These are phyloP conservation scores for Stenotaenia linearis DNA, from an alignment of 2,888 invertebrate species.

Conservation along the genomic window DNA sequence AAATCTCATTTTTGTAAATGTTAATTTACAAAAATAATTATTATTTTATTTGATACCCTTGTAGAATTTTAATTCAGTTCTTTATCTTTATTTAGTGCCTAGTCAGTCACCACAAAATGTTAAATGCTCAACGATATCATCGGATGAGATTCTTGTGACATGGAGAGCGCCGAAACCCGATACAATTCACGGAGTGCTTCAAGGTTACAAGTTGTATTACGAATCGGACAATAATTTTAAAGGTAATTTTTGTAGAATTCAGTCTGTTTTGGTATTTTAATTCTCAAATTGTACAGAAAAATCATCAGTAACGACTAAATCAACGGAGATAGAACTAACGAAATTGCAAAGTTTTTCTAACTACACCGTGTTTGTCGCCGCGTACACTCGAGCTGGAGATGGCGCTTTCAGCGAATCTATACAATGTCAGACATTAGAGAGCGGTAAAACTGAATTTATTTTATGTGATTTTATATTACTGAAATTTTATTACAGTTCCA, in stretches of 20 bases:
- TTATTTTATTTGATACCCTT: neutral
- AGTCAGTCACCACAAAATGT: slow-evolving; percentile 49
- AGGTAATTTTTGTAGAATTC: slow-evolving; percentile 34
- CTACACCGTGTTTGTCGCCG: neutral
- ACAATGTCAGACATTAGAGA: neutral
- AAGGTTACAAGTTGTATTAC: slow-evolving; percentile 71
- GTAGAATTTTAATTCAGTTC: neutral
- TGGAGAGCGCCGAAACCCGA: slow-evolving; percentile 49
- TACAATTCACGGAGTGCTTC: slow-evolving; percentile 50
- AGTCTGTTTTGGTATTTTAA: neutral
- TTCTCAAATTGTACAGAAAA: neutral
- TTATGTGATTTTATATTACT: too few species aligned
- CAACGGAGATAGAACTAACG: neutral
- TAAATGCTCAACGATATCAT: slow-evolving; percentile 46
- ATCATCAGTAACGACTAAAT: neutral
- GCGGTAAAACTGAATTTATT: neutral
- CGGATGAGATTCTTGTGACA: slow-evolving; percentile 47
- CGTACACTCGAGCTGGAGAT: slow-evolving; percentile 5
- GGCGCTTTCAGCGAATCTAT: neutral
- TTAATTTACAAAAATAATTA: too few species aligned
- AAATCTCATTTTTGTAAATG: too few species aligned
- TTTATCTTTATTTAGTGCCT: slow-evolving; percentile 45
- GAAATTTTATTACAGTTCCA: slow-evolving; percentile 60
- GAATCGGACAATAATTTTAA: slow-evolving; percentile 41
- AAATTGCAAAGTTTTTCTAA: neutral